phyloP scores from a whole-genome alignment of 2,888 invertebrate genomes.

The Brachyopa scutellaris region DNA sequence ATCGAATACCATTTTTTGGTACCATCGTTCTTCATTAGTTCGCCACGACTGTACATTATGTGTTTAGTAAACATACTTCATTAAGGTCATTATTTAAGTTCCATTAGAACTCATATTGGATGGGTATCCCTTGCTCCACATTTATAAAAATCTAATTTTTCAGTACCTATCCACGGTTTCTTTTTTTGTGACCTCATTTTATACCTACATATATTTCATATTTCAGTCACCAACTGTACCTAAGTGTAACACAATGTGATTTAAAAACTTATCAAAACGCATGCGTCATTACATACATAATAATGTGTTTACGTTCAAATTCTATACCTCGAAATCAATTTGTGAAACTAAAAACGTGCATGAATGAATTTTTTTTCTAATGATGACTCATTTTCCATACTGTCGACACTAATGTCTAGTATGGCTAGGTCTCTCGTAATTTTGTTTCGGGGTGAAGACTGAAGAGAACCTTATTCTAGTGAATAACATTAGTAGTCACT shows the following conservation, averaged over 20 bases:
- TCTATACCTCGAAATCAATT: slow-evolving; percentile 13
- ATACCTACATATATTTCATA: no score
- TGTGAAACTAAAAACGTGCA: slow-evolving; percentile 18
- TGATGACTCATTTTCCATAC: not conserved
- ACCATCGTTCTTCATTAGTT: no score
- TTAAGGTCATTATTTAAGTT: no score
- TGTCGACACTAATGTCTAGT: not conserved
- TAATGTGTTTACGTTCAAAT: not conserved
- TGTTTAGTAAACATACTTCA: no score
- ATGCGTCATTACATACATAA: slow-evolving; percentile 8
- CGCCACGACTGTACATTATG: no score
- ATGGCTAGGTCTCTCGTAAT: no score
- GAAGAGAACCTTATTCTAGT: slow-evolving; percentile 11
- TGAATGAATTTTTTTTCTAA: not conserved
- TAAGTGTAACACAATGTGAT: no score
- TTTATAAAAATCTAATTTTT: no score
- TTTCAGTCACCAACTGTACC: not conserved
- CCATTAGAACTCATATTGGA: no score
- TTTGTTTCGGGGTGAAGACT: not conserved
- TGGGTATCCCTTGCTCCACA: no score
- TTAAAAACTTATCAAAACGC: not conserved
- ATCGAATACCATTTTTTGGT: no score
- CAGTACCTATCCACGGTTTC: no score
- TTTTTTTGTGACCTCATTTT: not conserved
- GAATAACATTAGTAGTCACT: not conserved